Evolutionary conservation across 2,888 invertebrate species (phyloP).

Genomic region (Spodoptera picta): DNA sequence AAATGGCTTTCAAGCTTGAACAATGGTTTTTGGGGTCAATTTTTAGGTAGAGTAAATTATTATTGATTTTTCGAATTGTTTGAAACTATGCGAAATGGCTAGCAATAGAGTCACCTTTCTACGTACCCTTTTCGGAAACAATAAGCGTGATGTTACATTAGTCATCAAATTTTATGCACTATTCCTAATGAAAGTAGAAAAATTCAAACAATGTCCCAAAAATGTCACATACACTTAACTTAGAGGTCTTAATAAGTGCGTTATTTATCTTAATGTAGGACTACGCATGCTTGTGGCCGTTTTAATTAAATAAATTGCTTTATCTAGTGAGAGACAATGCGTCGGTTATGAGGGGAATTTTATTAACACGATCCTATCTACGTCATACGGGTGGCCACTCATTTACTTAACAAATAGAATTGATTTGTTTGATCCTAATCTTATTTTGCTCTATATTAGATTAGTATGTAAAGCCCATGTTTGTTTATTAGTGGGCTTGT

Average conservation of each 20-base stretch:
- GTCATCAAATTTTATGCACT: too few relatives aligned
- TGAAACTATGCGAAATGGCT: too few relatives aligned
- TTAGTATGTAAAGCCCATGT: constrained; percentile 47
- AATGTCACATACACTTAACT: constrained; percentile 4
- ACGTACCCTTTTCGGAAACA: too few relatives aligned
- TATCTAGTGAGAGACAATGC: constrained; percentile 85
- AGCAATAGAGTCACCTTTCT: too few relatives aligned
- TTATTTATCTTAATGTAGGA: constrained; percentile 76
- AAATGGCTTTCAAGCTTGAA: too few relatives aligned
- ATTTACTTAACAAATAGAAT: constrained; percentile 85
- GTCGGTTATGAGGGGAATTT: constrained; percentile 77
- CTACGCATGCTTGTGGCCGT: constrained; percentile 70
- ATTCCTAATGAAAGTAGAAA: not conserved
- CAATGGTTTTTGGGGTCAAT: too few relatives aligned
- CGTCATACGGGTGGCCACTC: constrained; percentile 80
- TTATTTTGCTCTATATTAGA: constrained; percentile 64
- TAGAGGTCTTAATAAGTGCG: constrained; percentile 75
- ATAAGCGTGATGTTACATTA: too few relatives aligned
- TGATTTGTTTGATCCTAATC: constrained; percentile 86
- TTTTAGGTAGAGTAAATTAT: too few relatives aligned
- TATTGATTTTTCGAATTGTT: too few relatives aligned
- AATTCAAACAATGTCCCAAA: constrained; percentile 5
- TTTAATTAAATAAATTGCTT: constrained; percentile 88
- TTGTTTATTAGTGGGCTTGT: constrained; percentile 23
- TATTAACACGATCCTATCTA: constrained; percentile 79